Evolutionary conservation across 2,797 vertebrate genomes (phyloP).

Genomic region (Danio aesculapii): DNA sequence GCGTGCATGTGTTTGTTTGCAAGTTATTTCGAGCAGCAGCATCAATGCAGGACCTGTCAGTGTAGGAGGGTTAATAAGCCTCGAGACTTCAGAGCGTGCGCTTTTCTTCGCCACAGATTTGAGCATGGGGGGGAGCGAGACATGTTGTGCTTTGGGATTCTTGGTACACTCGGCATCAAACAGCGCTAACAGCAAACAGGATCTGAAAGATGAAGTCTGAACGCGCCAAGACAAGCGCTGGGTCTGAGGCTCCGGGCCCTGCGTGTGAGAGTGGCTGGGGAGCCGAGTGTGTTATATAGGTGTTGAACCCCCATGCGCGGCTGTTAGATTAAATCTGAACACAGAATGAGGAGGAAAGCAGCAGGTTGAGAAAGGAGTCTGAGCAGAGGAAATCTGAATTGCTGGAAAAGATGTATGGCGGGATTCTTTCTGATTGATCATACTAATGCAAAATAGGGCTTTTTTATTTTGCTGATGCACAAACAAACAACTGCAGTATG

Average conservation of each 20-base stretch:
- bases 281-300: slow-evolving; percentile 33
- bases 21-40: slow-evolving; percentile 47
- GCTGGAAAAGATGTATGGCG: too few species aligned
- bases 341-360: neutral
- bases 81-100: slow-evolving; percentile 47
- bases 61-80: slow-evolving; percentile 59
- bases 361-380: neutral
- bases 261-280: neutral
- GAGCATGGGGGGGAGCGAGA: slow-evolving; percentile 13
- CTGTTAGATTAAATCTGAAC: slow-evolving; percentile 28
- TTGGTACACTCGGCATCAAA: slow-evolving; percentile 44
- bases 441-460: neutral
- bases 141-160: slow-evolving; percentile 22
- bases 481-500: too few species aligned
- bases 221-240: slow-evolving; percentile 23
- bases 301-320: slow-evolving; percentile 22
- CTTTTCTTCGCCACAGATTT: slow-evolving; percentile 42
- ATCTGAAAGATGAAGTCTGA: slow-evolving; percentile 43
- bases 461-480: too few species aligned
- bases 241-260: slow-evolving; percentile 29
- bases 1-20: slow-evolving; percentile 33
- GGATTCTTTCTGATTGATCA: too few species aligned
- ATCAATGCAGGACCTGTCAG: slow-evolving; percentile 50
- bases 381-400: neutral
- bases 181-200: slow-evolving; percentile 22